Evolutionary conservation across 2,888 invertebrate species (phyloP), one percentile per base, ranked within the genome.

Genomic region (Caenorhabditis zanzibari): DNA sequence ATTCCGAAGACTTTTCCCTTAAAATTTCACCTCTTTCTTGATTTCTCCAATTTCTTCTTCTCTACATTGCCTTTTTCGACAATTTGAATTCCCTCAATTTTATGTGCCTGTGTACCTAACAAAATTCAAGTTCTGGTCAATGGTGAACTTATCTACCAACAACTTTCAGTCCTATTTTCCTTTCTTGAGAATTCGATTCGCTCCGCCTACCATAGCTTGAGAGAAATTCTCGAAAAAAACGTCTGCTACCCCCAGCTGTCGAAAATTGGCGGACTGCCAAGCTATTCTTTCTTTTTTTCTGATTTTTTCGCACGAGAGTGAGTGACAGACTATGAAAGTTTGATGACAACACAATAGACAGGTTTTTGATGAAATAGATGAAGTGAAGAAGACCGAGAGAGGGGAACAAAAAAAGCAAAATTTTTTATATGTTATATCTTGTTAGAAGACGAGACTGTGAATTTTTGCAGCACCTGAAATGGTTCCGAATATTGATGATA

Each of bases 51-150:
- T 26, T 54, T 59, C 16, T 59, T 22, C 54, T 63, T 72, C 71
- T 72, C 79, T 71, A 10, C 38, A 71, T 72, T 79, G 61, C 71
- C 79, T 79, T 64, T 77, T 79, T 79, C 69, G 79, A 71, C 79
- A 63, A 79, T 79, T 79, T 71, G 71, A 69, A 79, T 79, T 61
- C 61, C 56, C 59, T 59, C 41, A 49, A n/a, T 66, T 47, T 41
- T 54, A 32, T 59, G 41, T 63, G 44, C 47, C 10, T 63, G 44
- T 22, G 24, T 59, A 41, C 52, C 56, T n/a, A 22, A 24, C 44
- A 16, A 38, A 58, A 71, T 71, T 71, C 58, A 24, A 56, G 47
- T 71, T 58, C 26, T 19, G 12, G 26, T 26, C 3, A 54, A 47
- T 47, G 47, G 47, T 47, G 14, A 47, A 47, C 26, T 44, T 35